These are phyloP conservation scores for Epinephelus fuscoguttatus DNA, from an alignment of 2,113 vertebrate genomes.

Conservation along the genomic window DNA sequence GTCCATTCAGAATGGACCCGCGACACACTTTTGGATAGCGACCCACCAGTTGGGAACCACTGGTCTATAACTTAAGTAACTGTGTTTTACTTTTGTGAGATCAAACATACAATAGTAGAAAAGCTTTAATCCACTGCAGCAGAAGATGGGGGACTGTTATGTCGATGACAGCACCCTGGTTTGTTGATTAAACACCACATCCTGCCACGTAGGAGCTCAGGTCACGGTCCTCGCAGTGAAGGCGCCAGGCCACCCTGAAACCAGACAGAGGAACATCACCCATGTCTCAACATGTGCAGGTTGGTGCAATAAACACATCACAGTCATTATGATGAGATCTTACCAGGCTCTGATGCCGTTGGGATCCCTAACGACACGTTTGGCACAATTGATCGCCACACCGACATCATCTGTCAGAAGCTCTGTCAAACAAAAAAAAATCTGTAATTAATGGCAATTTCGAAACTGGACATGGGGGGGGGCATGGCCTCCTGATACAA, in stretches of 20 bases:
- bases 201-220: conserved; percentile 44
- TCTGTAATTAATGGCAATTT: not conserved
- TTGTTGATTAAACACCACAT: conserved; percentile 34
- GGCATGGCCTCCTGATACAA: no score
- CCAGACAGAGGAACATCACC: not conserved
- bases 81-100: not conserved
- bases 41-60: no score
- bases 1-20: no score
- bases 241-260: conserved; percentile 60
- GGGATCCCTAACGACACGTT: conserved; percentile 41
- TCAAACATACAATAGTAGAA: not conserved
- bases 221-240: not conserved
- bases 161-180: not conserved
- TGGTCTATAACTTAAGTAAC: not conserved
- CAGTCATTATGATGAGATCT: conserved; percentile 8
- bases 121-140: not conserved
- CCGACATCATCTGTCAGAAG: conserved; percentile 14
- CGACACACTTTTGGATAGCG: no score
- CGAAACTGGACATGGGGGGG: not conserved
- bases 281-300: not conserved
- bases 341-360: conserved; percentile 59
- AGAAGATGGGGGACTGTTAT: not conserved
- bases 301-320: not conserved
- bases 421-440: conserved; percentile 5
- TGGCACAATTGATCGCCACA: conserved; percentile 52